Percentiles rank a stretch among this genome's conserved stretches.
These are phyloP conservation scores for Erebia palarica DNA, from an alignment of 2,888 invertebrate genomes.

Conservation along the genomic window DNA sequence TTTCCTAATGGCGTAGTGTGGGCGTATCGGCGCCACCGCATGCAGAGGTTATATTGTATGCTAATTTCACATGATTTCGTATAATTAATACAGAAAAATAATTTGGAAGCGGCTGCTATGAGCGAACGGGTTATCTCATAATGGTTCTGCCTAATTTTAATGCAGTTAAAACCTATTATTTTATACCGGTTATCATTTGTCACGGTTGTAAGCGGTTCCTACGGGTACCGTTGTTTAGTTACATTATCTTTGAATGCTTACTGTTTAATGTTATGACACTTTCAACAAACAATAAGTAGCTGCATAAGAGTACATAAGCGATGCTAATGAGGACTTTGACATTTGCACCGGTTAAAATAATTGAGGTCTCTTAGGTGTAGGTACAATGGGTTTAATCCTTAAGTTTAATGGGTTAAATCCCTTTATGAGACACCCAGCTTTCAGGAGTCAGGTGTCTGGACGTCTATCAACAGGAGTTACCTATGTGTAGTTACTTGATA, in stretches of 20 bases:
- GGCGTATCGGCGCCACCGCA: slow-evolving; percentile 56
- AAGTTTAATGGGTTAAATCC: too few relatives aligned
- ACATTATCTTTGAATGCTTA: slow-evolving; percentile 36
- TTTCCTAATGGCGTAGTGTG: slow-evolving; percentile 45
- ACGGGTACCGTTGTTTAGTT: slow-evolving; percentile 38
- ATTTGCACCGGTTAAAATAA: slow-evolving; percentile 3
- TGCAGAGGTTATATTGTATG: slow-evolving; percentile 73
- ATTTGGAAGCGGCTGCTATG: slow-evolving; percentile 62
- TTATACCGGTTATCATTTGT: slow-evolving; percentile 42
- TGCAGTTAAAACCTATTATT: slow-evolving; percentile 38
- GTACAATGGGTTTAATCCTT: too few relatives aligned
- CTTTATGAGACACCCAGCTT: too few relatives aligned
- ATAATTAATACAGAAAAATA: slow-evolving; percentile 70
- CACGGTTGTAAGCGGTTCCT: slow-evolving; percentile 34
- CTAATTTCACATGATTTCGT: slow-evolving; percentile 58
- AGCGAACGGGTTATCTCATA: slow-evolving; percentile 57
- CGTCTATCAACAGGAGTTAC: too few relatives aligned
- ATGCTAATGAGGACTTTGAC: slow-evolving; percentile 20
- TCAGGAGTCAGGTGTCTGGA: too few relatives aligned
- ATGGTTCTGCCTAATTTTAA: slow-evolving; percentile 34
- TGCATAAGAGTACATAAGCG: background rate
- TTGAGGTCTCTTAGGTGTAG: background rate
- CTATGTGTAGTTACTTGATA: too few relatives aligned
- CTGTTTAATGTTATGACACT: slow-evolving; percentile 29
- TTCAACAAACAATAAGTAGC: slow-evolving; percentile 37